Base-by-base conservation (phyloP, 2,797 vertebrate species). In the Kryptopterus vitreolus region DNA sequence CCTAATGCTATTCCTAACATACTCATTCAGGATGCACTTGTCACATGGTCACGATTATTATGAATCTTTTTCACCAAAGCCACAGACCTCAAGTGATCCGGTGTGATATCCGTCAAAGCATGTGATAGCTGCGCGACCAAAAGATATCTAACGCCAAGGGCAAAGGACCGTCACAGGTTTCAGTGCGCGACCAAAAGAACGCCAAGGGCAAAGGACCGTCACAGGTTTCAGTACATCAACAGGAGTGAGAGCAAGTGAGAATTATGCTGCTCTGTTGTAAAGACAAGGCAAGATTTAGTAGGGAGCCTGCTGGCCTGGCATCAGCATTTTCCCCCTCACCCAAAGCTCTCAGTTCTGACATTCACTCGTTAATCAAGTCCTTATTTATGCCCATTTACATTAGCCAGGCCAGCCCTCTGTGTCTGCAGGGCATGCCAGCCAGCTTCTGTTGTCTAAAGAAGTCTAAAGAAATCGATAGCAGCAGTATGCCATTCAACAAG, bases 331-430 rank as follows among this genome's bases (percentile, higher is more conserved):
- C 84, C 48, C n/a, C 86, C 87, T 89, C 48, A 79, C 66, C 26
- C 88, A 88, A 88, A 87, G 85, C 86, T 86, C 88, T 88, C 85
- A 84, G 82, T 87, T 83, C 85, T 87, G 89, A 86, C 89, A 85
- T 88, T 38, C 84, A 82, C 82, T 91, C 90, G 85, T 92, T 91
- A 92, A 92, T 93, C 91, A 92, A 79, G 81, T 81, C 73, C 79
- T 86, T 87, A 87, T 85, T 80, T 68, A 88, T 84, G 83, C 81
- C 68, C 55, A 86, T 85, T 85, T 84, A 82, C 83, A 86, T 88
- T 84, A 84, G 55, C 63, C 24, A 77, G 77, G 83, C 83, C 90
- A 90, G 87, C 88, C 87, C 91, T 89, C 77, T 63, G 69, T 10
- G 78, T 46, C 77, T 68, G 61, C 52, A 55, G 84, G 86, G 88